Percentiles rank a stretch among this genome's conserved stretches.
Conservation (phyloP, 2,888 invertebrate species). For the Pterobdella sp. region DNA sequence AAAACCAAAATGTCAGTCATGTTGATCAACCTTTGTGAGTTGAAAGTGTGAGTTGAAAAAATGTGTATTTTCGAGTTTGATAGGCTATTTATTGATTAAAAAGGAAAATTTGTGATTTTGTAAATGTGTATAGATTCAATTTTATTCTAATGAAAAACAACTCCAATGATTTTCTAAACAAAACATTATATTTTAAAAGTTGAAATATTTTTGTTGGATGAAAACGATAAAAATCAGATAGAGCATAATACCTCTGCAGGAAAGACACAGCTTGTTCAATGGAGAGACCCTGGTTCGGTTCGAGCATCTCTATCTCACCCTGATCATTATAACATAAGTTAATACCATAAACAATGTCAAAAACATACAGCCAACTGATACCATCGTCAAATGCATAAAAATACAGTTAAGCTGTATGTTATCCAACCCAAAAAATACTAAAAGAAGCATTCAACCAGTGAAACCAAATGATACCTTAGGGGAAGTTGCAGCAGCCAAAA, state of each 20-base stretch:
- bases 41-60: background rate
- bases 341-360: too few species aligned
- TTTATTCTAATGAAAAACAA: background rate
- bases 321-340: too few species aligned
- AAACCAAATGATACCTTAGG: constrained; percentile 66
- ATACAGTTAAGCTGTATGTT: too few species aligned
- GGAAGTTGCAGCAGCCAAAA: constrained; percentile 93
- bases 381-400: too few species aligned
- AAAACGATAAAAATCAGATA: background rate
- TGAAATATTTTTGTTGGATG: too few species aligned
- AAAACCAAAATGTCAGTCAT: constrained; percentile 98
- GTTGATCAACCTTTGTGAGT: constrained; percentile 69
- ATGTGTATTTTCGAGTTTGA: background rate
- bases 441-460: too few species aligned
- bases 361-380: too few species aligned
- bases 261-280: constrained; percentile 95
- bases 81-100: background rate
- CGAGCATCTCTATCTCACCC: constrained; percentile 96
- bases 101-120: background rate
- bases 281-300: constrained; percentile 96
- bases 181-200: background rate
- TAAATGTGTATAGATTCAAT: background rate
- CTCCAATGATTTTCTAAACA: background rate
- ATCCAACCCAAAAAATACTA: too few species aligned
- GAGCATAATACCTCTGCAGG: constrained; percentile 59